phyloP scores from a whole-genome alignment of 2,888 invertebrate species.

The Lymantria monacha region DNA sequence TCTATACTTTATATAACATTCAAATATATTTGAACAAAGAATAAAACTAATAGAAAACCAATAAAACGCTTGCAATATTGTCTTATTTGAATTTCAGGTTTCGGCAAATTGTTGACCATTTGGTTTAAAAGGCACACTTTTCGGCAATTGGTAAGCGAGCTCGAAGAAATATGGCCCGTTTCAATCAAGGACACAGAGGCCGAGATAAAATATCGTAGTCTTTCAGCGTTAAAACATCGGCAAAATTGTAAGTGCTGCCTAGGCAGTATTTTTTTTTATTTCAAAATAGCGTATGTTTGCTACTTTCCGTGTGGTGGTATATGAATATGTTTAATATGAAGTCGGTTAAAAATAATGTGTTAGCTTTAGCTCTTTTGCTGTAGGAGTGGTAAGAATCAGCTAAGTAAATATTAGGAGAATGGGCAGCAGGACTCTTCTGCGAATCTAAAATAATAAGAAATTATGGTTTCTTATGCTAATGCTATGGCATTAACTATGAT shows the following conservation, averaged over 20 bases:
- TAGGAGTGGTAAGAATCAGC: too few species aligned
- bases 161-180: conserved; percentile 62
- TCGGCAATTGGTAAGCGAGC: conserved; percentile 52
- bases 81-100: conserved; percentile 41
- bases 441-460: too few species aligned
- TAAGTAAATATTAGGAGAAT: too few species aligned
- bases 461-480: too few species aligned
- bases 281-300: not conserved
- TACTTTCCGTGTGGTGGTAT: not conserved
- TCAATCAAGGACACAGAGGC: conserved; percentile 44
- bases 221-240: conserved; percentile 47
- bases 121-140: conserved; percentile 60
- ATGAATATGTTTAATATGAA: too few species aligned
- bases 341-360: too few species aligned
- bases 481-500: too few species aligned
- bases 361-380: too few species aligned
- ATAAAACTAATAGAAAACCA: too few species aligned
- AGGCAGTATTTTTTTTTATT: not conserved
- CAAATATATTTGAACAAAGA: too few species aligned
- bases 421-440: too few species aligned
- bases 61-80: conserved; percentile 7
- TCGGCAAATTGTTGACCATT: conserved; percentile 56
- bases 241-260: conserved; percentile 50
- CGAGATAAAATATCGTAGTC: conserved; percentile 52
- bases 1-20: too few species aligned